Evolutionary conservation across 2,888 invertebrate species (phyloP).

Genomic region (Melikaiella ostensackeni): DNA sequence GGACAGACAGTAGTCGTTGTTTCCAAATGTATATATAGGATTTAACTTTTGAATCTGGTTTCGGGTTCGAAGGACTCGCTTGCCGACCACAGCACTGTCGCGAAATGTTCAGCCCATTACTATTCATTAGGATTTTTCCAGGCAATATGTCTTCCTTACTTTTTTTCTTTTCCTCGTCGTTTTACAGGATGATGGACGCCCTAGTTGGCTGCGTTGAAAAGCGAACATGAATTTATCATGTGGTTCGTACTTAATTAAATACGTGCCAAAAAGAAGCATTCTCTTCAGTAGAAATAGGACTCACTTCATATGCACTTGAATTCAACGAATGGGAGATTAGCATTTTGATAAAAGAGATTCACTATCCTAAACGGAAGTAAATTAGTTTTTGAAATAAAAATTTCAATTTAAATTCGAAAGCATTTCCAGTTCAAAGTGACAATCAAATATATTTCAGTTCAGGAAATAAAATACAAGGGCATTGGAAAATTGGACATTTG

Average conservation of each 20-base stretch:
- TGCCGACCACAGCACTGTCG: constrained; percentile 32
- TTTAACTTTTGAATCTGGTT: neutral
- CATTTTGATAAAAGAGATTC: neutral
- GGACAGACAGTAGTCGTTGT: no score
- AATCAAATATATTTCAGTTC: neutral
- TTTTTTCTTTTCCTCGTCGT: constrained; percentile 56
- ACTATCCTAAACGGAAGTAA: neutral
- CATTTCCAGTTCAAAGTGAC: neutral
- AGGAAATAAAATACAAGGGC: neutral
- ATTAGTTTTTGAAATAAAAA: neutral
- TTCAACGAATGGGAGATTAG: constrained; percentile 22
- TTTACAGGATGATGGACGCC: constrained; percentile 26
- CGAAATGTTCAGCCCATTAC: constrained; percentile 63
- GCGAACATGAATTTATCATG: constrained; percentile 38
- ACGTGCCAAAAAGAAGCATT: constrained; percentile 15
- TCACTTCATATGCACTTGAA: constrained; percentile 42
- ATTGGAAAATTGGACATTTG: no score
- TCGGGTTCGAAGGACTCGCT: neutral
- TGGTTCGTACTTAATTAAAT: constrained; percentile 27
- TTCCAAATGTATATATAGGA: neutral
- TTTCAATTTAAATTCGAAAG: neutral
- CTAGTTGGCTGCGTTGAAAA: constrained; percentile 19
- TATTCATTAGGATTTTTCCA: constrained; percentile 72
- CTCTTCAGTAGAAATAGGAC: constrained; percentile 20
- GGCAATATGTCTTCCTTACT: constrained; percentile 70